Evolutionary conservation across 2,888 invertebrate species (phyloP).

Genomic region (Eledone cirrhosa): DNA sequence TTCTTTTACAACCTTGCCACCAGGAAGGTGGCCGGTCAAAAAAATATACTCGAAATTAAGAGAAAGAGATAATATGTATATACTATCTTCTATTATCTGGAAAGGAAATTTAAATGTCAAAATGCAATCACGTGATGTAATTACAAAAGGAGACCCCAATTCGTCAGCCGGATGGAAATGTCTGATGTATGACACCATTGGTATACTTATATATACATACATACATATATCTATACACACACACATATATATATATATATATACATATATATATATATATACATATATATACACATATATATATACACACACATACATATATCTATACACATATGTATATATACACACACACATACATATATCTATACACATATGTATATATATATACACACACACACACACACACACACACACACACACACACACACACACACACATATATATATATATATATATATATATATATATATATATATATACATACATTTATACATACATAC

Average conservation of each 20-base stretch:
- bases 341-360: background rate
- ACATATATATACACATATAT: background rate
- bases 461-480: slow-evolving; percentile 10
- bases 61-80: too few relatives aligned
- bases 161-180: too few relatives aligned
- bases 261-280: background rate
- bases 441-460: background rate
- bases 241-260: background rate
- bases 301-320: background rate
- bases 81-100: too few relatives aligned
- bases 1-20: too few relatives aligned
- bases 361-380: background rate
- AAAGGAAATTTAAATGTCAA: too few relatives aligned
- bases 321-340: background rate
- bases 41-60: too few relatives aligned
- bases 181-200: too few relatives aligned
- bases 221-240: background rate
- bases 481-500: background rate
- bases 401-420: background rate
- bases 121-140: too few relatives aligned
- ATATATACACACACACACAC: background rate
- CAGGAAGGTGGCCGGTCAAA: too few relatives aligned
- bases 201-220: background rate
- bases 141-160: too few relatives aligned
- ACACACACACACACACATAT: background rate